Conservation (phyloP, 35 echinoderm and acorn worm species). For the Hemicentrotus pulcherrimus region DNA sequence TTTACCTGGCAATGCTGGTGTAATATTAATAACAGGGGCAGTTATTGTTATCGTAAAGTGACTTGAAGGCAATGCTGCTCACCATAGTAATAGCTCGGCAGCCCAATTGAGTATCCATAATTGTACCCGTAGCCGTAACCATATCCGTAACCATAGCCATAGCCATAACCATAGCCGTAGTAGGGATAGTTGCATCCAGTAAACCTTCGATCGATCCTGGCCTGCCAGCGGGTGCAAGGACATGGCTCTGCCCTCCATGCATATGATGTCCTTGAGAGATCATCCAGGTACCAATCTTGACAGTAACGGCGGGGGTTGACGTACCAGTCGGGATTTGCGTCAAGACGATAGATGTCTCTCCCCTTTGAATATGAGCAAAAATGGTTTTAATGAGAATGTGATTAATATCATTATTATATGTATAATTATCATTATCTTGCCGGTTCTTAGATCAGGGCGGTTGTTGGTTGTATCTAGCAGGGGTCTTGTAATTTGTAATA, state of each 20-base stretch:
- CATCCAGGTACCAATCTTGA: not conserved
- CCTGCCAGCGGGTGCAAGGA: not conserved
- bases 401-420: too few species aligned
- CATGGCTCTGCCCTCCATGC: not conserved
- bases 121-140: not conserved
- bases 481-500: too few species aligned
- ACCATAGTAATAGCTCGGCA: not conserved
- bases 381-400: too few species aligned
- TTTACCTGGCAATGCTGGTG: too few species aligned
- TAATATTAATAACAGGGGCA: too few species aligned
- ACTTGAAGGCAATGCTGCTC: not conserved
- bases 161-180: not conserved
- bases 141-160: not conserved
- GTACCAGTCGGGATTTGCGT: not conserved
- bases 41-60: too few species aligned
- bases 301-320: not conserved
- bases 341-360: conserved; percentile 22
- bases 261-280: not conserved
- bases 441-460: too few species aligned
- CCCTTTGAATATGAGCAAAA: not conserved
- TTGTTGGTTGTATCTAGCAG: too few species aligned
- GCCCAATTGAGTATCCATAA: not conserved
- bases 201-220: conserved; percentile 27
- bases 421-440: too few species aligned
- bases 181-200: not conserved